Evolutionary conservation across 2,113 vertebrate species (phyloP), one percentile per base, ranked within the genome.

Genomic region (Rhinoptilus africanus): DNA sequence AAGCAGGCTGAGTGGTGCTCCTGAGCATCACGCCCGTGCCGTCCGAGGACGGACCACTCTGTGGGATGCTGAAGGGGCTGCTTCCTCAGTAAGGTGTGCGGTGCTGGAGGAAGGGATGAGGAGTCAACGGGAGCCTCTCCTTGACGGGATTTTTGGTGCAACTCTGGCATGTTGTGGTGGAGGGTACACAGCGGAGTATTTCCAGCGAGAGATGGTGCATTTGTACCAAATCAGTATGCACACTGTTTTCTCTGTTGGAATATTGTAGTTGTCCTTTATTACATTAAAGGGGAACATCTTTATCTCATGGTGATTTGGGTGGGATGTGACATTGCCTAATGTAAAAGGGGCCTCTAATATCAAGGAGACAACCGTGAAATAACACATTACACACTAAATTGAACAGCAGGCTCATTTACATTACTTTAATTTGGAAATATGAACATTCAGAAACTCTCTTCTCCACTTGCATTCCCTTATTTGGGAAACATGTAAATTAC

Each of bases 321-420:
- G 96, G 89, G 89, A 88, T 82, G 77, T 94, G 89, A 93, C 87
- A 89, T 87, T 88, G 87, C 87, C 16, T 96, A 91, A 67, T 69
- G 94, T 87, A 89, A 95, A 80, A 95, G 54, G 81, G 74, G 53
- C 72, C 86, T 93, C 78, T 82, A 97, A 96, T 95, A 97, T 96
- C 84, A 92, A 94, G 84, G 94, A 97, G 97, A 97, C 96, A 97
- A 92, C 96, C 95, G 50, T 97, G 91, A 97, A 97, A 97, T 95
- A 96, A 84, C 81, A 69, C 57, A 88, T 97, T 97, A 96, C 96
- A 96, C 91, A 96, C 92, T 80, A 68, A 97, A 96, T 85, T 93
- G 93, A 97, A 96, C 96, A 97, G 95, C 89, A 96, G 95, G 87
- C 77, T 97, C 95, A 97, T 97, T 97, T 97, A 89, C 93, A 96